Base-by-base conservation (phyloP, 2,888 invertebrate genomes). In the Morinoia aosen region DNA sequence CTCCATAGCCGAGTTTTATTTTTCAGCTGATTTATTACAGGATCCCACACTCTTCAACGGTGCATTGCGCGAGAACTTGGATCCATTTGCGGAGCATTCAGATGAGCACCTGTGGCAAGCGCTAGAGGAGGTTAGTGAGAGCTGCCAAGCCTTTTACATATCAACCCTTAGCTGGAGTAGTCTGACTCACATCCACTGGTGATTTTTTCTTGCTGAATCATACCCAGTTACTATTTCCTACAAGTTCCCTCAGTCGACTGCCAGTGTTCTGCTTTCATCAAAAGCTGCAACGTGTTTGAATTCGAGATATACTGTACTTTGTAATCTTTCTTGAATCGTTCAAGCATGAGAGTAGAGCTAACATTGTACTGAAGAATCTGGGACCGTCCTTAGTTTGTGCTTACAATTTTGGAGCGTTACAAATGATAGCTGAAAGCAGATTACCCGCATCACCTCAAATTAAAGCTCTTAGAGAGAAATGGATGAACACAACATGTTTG, bases 21-120 rank as follows among this genome's bases (percentile, higher is more conserved):
- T 48, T 48, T 5, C 48, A 2, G 19, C 7, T 64, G 7, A 25
- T 64, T 64, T 64, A 33, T 90, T 39, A 14, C 40, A 96, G 90
- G 99, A 99, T 97, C 99, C 99, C 0, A 98, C 99, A 57, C 97
- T 99, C 56, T 99, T 99, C 97, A 98, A 98, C 0, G 99, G 99
- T 91, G 98, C 98, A 5, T 98, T 99, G 97, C 98, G 99, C 5
- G 98, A 98, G 97, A 99, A 99, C 97, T 97, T 99, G 96, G 99
- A 99, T 97, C 99, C 99, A 0, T 99, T 99, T 97, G 98, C 98
- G 96, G 98, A 98, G 97, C 98, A 98, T 97, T 97, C 98, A 0
- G 99, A 99, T 97, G 98, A 98, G 33, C 98, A 98, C 96, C 97
- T 99, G 0, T 99, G 99, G 99, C 98, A 98, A 96, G 98, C 98